Base-by-base conservation (phyloP, 2,113 vertebrate genomes). In the Atlantisia rogersi region DNA sequence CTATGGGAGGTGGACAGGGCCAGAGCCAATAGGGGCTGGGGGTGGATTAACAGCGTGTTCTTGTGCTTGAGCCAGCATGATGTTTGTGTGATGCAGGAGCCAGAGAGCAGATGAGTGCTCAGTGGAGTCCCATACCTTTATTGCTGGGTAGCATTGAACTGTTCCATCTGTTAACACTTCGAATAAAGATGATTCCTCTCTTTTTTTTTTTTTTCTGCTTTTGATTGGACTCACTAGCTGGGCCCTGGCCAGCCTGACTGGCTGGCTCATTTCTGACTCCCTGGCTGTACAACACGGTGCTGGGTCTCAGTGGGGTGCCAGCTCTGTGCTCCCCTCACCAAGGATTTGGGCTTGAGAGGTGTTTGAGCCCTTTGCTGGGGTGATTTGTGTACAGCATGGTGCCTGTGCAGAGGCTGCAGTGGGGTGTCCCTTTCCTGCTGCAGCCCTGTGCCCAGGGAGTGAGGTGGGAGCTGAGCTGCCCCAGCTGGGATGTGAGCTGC, bases 121-220 rank as follows among this genome's bases (percentile, higher is more conserved):
- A 10, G 77, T 68, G 48, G 44, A 56, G 76, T 81, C 91, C 92
- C 77, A 94, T 40, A 75, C 32, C 67, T 62, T 75, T 88, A 53
- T 63, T 67, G 69, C 88, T 48, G 93, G 73, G 48, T 95, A 95
- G 94, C 69, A 9, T 74, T 37, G 65, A 90, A 8, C 67, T 96
- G 78, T 78, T 92, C 86, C 87, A 64, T 94, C 96, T 96, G 87
- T 94, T 96, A 96, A 94, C 91, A 76, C 68, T 94, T 96, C 93
- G 42, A 97, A 97, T 97, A 97, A 97, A 97, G 86, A 92, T 86
- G 68, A 96, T 95, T 95, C 88, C 78, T 96, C 80, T 97, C 35
- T 94, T 3, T 92, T 31, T 67, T 68, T 68, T 93, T 37, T 58
- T 40, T 37, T 53, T 50, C 86, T 42, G 56, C 15, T 53, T 64